Evolutionary conservation across 2,113 vertebrate genomes (phyloP).

Genomic region (Rhinoderma darwinii): DNA sequence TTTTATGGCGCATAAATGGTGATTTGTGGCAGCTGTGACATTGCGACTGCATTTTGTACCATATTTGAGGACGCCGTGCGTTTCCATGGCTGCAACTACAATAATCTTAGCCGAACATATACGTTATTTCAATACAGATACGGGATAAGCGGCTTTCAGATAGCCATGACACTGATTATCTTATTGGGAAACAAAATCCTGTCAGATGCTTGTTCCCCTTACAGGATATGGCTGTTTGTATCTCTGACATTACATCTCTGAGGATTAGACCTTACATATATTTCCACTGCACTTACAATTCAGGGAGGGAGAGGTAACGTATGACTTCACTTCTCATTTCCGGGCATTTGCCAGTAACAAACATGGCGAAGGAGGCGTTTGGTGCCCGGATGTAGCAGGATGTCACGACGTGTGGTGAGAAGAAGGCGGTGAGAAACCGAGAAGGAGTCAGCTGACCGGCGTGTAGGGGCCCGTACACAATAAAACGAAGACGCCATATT

Average conservation of each 20-base stretch:
- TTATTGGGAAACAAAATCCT: background rate
- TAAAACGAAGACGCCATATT: constrained; percentile 52
- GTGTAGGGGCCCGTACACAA: background rate
- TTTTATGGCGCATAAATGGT: too few relatives aligned
- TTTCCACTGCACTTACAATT: too few relatives aligned
- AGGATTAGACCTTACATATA: too few relatives aligned
- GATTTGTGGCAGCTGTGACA: too few relatives aligned
- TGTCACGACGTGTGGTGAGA: background rate
- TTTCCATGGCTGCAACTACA: too few relatives aligned
- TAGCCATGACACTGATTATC: background rate
- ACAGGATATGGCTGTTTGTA: too few relatives aligned
- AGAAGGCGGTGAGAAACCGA: background rate
- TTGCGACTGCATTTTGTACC: too few relatives aligned
- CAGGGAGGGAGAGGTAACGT: background rate
- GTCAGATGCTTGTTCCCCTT: background rate
- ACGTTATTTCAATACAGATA: too few relatives aligned
- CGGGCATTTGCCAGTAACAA: constrained; percentile 14
- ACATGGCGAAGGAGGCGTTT: background rate
- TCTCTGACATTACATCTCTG: too few relatives aligned
- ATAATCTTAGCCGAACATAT: too few relatives aligned
- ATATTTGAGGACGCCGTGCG: too few relatives aligned
- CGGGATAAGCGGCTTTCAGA: too few relatives aligned
- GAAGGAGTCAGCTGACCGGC: background rate
- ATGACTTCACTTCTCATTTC: background rate
- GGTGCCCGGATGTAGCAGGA: rapidly evolving